A percentile compares a stretch with the other conserved stretches of the same genome.
These are phyloP conservation scores for Paracentrotus lividus DNA, from an alignment of 53 echinoderm and acorn worm genomes.

Conservation along the genomic window DNA sequence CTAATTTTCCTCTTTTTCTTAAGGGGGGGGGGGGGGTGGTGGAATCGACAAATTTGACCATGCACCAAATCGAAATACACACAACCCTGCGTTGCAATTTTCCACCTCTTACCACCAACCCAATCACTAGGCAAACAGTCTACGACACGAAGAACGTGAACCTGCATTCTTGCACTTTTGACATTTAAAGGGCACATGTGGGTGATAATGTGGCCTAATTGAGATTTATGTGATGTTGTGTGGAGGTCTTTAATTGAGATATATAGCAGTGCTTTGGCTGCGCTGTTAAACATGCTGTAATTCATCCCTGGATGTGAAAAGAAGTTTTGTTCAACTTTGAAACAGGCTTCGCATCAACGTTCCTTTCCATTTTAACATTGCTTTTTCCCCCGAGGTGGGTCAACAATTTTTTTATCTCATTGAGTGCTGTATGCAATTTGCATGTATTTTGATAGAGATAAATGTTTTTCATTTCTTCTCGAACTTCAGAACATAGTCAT, in stretches of 20 bases:
- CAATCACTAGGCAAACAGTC: conserved; percentile 24
- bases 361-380: background rate
- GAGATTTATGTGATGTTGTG: conserved; percentile 25
- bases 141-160: conserved; percentile 39
- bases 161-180: conserved; percentile 41
- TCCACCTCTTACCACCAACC: background rate
- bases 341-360: background rate
- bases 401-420: too few species aligned
- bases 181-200: conserved; percentile 41
- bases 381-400: too few species aligned
- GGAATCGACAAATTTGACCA: background rate
- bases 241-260: conserved; percentile 48
- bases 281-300: conserved; percentile 24
- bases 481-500: too few species aligned
- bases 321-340: background rate
- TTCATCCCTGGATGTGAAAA: background rate
- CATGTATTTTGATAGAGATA: background rate
- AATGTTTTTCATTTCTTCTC: too few species aligned
- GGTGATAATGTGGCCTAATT: conserved; percentile 19
- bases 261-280: background rate
- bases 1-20: background rate
- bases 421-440: background rate
- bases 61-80: conserved; percentile 12
- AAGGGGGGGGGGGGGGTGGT: background rate
- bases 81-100: background rate